Conservation (phyloP, 2,113 vertebrate genomes). For the Bubo scandiacus region DNA sequence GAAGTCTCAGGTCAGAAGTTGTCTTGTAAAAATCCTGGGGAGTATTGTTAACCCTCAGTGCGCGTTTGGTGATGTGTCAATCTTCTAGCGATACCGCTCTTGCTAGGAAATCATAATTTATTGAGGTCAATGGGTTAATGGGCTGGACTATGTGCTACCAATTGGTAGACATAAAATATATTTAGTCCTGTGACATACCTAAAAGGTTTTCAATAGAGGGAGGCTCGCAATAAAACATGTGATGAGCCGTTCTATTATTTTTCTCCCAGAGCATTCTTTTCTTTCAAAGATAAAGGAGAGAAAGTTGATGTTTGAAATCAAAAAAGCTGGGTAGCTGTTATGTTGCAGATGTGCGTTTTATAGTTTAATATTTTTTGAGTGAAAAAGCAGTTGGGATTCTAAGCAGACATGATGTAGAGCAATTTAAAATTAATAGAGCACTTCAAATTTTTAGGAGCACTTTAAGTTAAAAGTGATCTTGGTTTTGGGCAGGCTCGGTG, state of each 20-base stretch:
- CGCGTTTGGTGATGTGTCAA: neutral
- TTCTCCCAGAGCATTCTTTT: neutral
- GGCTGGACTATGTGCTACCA: conserved; percentile 45
- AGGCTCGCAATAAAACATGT: neutral
- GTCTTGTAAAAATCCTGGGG: neutral
- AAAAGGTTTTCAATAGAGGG: conserved; percentile 42
- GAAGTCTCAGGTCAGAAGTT: conserved; percentile 8
- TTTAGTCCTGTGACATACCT: conserved; percentile 49
- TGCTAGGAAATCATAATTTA: conserved; percentile 61
- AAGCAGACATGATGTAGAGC: conserved; percentile 37
- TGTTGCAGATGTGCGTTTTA: conserved; percentile 15
- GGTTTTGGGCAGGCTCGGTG: neutral
- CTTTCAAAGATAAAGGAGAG: neutral
- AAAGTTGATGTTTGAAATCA: conserved; percentile 7
- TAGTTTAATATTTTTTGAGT: conserved; percentile 32
- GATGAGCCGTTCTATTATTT: neutral
- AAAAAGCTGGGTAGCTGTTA: neutral
- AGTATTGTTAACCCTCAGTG: neutral
- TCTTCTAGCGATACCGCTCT: neutral
- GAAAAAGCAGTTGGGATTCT: conserved; percentile 40
- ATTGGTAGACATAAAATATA: conserved; percentile 57
- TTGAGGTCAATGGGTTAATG: conserved; percentile 19
- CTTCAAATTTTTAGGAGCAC: conserved; percentile 53
- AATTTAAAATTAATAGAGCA: conserved; percentile 66
- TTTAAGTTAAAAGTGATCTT: conserved; percentile 49